A percentile compares a stretch with the other conserved stretches of the same genome.
phyloP scores from a whole-genome alignment of 2,113 vertebrate species.

The Mesembrinibis cayennensis region DNA sequence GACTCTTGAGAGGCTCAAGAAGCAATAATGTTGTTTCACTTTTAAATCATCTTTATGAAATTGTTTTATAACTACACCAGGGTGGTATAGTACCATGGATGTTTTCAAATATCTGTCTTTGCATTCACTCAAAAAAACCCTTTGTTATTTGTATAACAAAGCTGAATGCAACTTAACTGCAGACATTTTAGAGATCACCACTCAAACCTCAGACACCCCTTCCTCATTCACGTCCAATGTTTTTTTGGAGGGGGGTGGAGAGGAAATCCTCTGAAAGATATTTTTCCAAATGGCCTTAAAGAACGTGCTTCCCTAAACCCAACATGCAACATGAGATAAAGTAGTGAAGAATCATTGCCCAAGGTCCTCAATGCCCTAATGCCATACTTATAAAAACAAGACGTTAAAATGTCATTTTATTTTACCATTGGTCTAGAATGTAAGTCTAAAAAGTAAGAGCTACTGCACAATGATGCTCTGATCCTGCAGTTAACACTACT shows the following conservation, averaged over 20 bases:
- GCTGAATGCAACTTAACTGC: background rate
- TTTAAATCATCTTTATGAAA: background rate
- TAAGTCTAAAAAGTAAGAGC: background rate
- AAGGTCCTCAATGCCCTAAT: rapidly evolving
- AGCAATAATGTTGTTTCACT: background rate
- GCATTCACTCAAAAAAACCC: background rate
- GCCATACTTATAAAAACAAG: background rate
- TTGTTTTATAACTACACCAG: background rate
- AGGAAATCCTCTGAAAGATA: background rate
- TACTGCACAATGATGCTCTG: background rate
- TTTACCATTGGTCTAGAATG: background rate
- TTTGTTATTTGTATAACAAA: background rate
- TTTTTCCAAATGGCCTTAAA: background rate
- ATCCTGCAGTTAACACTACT: background rate
- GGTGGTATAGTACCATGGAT: background rate
- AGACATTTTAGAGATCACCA: background rate
- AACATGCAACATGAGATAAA: background rate
- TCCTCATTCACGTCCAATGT: background rate
- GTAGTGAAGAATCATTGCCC: background rate
- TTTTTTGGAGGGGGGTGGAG: background rate
- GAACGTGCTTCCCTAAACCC: background rate
- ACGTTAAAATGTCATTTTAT: background rate
- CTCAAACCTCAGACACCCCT: background rate
- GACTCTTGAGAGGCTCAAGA: background rate
- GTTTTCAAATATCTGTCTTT: background rate